Percentiles rank a stretch among this genome's conserved stretches.
These are phyloP conservation scores for Amphimallon solstitiale DNA, from an alignment of 2,888 invertebrate genomes.

Conservation along the genomic window DNA sequence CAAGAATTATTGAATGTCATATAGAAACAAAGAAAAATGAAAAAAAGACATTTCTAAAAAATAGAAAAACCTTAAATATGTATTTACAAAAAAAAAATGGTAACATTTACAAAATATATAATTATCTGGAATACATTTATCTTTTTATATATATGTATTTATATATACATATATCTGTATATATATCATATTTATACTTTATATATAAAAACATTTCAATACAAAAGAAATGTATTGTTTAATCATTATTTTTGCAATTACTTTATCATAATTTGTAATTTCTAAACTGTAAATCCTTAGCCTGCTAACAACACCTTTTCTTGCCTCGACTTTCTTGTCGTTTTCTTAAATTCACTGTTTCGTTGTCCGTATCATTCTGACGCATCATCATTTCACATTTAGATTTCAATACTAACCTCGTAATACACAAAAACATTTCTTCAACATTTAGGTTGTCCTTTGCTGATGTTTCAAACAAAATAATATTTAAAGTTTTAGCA, in stretches of 20 bases:
- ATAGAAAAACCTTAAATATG: conserved; percentile 20
- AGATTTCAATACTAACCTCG: conserved; percentile 83
- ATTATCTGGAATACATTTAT: conserved; percentile 21
- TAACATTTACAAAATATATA: conserved; percentile 34
- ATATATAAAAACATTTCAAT: conserved; percentile 16
- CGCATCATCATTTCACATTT: conserved; percentile 84
- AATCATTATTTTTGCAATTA: conserved; percentile 7
- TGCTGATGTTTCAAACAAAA: conserved; percentile 97
- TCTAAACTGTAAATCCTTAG: conserved; percentile 25
- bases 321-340: conserved; percentile 71
- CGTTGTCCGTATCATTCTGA: conserved; percentile 75
- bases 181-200: conserved; percentile 23
- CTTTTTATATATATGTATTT: conserved; percentile 17
- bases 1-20: too few relatives aligned
- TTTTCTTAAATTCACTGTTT: conserved; percentile 79
- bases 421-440: conserved; percentile 87
- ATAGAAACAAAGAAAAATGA: neutral
- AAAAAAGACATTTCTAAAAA: conserved; percentile 8
- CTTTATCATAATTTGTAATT: neutral
- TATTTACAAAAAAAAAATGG: conserved; percentile 28
- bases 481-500: conserved; percentile 97
- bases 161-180: neutral
- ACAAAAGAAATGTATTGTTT: conserved; percentile 15
- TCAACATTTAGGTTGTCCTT: conserved; percentile 99
- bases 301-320: conserved; percentile 68